These are phyloP conservation scores for Sebastes kiyomatsui DNA, from an alignment of 2,797 vertebrate species.

Conservation along the genomic window DNA sequence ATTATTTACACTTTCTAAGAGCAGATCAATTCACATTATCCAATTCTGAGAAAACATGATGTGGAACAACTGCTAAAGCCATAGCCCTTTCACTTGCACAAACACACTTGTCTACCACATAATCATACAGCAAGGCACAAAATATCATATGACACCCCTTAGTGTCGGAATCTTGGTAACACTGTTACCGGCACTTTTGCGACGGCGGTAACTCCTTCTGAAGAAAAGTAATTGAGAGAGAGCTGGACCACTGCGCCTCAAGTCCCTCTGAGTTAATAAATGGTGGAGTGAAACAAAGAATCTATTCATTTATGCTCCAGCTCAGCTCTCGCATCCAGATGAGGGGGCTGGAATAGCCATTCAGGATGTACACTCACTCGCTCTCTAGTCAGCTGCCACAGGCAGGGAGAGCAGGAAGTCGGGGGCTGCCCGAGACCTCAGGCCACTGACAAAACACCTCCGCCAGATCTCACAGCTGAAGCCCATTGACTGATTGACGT, in stretches of 20 bases:
- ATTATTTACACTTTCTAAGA: slow-evolving; percentile 1
- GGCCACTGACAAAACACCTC: slow-evolving; percentile 62
- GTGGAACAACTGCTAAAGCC: slow-evolving; percentile 46
- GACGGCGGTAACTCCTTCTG: slow-evolving; percentile 40
- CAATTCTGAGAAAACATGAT: slow-evolving; percentile 29
- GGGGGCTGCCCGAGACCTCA: slow-evolving; percentile 59
- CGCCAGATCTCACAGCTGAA: slow-evolving; percentile 70
- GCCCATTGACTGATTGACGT: slow-evolving; percentile 54
- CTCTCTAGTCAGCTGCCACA: slow-evolving; percentile 65
- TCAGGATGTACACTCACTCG: slow-evolving; percentile 66
- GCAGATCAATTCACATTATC: not conserved
- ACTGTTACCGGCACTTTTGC: slow-evolving; percentile 38
- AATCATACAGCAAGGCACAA: slow-evolving; percentile 44
- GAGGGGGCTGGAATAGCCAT: slow-evolving; percentile 75
- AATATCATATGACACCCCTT: slow-evolving; percentile 57
- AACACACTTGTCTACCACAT: slow-evolving; percentile 55
- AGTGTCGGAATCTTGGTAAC: slow-evolving; percentile 36
- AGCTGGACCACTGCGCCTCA: slow-evolving; percentile 42
- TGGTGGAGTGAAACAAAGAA: slow-evolving; percentile 66
- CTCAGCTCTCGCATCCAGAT: slow-evolving; percentile 71
- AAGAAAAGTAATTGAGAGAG: slow-evolving; percentile 58
- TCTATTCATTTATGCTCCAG: slow-evolving; percentile 72
- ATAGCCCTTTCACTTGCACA: slow-evolving; percentile 35
- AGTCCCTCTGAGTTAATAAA: slow-evolving; percentile 74
- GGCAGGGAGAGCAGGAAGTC: slow-evolving; percentile 67